Evolutionary conservation across 2,888 invertebrate species (phyloP).

Genomic region (Drepana falcataria): DNA sequence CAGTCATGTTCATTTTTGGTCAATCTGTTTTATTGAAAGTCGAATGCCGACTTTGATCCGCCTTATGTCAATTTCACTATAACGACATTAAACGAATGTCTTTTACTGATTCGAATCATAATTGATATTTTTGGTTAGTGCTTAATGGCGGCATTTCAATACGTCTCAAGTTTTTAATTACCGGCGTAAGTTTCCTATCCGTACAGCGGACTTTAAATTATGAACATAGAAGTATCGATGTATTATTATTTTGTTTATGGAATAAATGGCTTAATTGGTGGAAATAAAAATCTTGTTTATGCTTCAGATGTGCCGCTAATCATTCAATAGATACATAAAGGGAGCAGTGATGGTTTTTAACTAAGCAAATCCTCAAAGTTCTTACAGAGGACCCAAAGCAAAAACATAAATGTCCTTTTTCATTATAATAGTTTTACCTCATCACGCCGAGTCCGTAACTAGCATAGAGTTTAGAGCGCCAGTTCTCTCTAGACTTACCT

Average conservation of each 20-base stretch:
- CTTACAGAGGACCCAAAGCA: no score
- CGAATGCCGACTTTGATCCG: constrained; percentile 64
- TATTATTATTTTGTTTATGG: neutral
- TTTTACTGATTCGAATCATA: constrained; percentile 26
- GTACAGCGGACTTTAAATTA: neutral
- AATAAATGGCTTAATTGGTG: neutral
- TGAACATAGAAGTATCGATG: neutral
- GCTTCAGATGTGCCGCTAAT: constrained; percentile 3
- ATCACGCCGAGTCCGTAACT: no score
- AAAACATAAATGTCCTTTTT: no score
- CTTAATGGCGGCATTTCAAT: constrained; percentile 45
- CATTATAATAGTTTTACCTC: no score
- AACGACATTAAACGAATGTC: constrained; percentile 35
- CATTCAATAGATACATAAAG: neutral
- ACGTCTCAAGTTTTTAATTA: constrained; percentile 38
- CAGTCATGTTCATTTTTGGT: constrained; percentile 73
- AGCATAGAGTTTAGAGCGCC: no score
- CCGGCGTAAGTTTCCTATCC: neutral
- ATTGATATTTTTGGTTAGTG: constrained; percentile 18
- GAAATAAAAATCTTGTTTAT: neutral
- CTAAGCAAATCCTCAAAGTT: no score
- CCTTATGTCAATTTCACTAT: constrained; percentile 61
- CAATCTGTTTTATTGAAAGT: constrained; percentile 71
- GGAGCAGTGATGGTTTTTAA: no score
- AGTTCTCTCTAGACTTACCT: no score